A percentile compares a stretch with the other conserved stretches of the same genome.
Evolutionary conservation across 2,113 vertebrate species (phyloP).

Genomic region (Sceloporus tristichus): DNA sequence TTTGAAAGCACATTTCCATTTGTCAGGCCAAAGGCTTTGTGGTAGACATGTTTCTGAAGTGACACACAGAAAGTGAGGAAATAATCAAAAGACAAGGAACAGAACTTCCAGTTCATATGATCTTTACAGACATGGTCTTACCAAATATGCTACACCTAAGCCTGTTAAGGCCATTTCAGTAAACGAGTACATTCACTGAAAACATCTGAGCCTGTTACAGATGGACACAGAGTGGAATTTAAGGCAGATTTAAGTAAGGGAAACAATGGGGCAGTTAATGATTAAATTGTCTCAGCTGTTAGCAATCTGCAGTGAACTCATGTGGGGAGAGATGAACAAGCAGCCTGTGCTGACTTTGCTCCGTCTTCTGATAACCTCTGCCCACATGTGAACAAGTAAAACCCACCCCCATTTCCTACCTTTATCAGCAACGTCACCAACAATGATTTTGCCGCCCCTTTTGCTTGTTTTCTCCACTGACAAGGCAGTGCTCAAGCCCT

Average conservation of each 20-base stretch:
- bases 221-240: background rate
- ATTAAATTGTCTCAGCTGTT: background rate
- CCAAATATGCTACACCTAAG: background rate
- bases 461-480: conserved; percentile 99
- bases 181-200: no score
- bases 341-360: no score
- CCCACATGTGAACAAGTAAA: background rate
- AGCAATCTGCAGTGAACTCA: background rate
- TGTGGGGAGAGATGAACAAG: background rate
- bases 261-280: background rate
- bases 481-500: conserved; percentile 94
- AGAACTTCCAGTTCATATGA: background rate
- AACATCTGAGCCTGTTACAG: background rate
- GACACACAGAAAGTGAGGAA: background rate
- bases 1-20: background rate
- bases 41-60: background rate
- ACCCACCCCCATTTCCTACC: conserved; percentile 69
- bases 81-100: background rate
- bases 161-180: background rate
- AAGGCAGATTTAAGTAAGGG: background rate
- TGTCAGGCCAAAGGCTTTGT: fast-evolving
- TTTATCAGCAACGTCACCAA: conserved; percentile 93
- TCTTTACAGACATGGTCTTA: background rate
- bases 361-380: background rate
- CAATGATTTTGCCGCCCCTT: conserved; percentile 96